These are phyloP conservation scores for Oscarella lobularis DNA, from an alignment of 37 sponge, comb jelly and placozoan species.

Conservation along the genomic window DNA sequence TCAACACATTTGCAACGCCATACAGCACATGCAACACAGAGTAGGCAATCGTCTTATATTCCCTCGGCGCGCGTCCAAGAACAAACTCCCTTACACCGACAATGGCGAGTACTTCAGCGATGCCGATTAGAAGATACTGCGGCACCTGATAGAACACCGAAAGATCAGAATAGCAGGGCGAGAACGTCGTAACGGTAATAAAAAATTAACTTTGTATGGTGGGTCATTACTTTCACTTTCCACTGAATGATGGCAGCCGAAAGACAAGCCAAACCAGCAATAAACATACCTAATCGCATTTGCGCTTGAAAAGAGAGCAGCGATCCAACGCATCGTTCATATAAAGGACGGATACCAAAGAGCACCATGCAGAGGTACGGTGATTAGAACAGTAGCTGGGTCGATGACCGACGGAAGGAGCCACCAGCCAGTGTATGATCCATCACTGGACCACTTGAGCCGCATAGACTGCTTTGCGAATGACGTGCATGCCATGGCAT, in stretches of 20 bases:
- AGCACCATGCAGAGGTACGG: neutral
- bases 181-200: neutral
- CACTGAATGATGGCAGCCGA: neutral
- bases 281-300: neutral
- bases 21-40: neutral
- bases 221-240: too few species aligned
- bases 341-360: neutral
- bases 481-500: neutral
- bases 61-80: neutral
- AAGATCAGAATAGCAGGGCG: neutral
- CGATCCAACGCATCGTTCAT: neutral
- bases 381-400: neutral
- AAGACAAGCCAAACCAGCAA: neutral
- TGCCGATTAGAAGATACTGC: neutral
- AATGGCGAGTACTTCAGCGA: neutral
- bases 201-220: neutral
- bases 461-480: neutral
- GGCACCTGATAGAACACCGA: neutral
- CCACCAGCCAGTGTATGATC: too few species aligned
- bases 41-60: neutral
- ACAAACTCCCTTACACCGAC: neutral
- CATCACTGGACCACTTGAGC: too few species aligned
- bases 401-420: neutral
- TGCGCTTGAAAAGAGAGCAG: neutral
- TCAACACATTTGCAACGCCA: neutral